Base-by-base conservation (phyloP, 2,797 vertebrate species). In the Tenualosa ilisha region DNA sequence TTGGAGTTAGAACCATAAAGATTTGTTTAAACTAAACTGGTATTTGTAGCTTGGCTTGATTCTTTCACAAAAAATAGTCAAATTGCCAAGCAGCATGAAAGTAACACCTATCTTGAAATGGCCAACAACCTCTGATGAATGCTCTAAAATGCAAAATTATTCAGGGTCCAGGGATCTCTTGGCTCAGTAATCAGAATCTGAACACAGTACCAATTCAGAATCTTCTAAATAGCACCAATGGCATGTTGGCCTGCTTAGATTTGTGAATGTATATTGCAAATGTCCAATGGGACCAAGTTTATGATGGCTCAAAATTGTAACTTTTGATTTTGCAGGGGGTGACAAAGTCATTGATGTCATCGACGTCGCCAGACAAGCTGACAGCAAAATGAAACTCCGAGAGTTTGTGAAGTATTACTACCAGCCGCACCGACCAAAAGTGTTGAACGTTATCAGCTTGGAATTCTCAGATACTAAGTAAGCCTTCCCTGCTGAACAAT, bases 381-480 rank as follows among this genome's bases (percentile, higher is more conserved):
- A 99, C 96, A 98, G 98, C 95, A 99, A 99, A 94, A 99, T 99
- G 96, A 99, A 98, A 89, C 97, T 99, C 85, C 96, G 96, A 87
- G 97, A 98, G 92, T 99, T 99, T 37, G 94, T 99, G 91, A 97
- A 98, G 92, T 99, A 99, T 95, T 99, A 97, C 94, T 97, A 92
- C 91, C 97, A 95, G 83, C 93, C 95, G 84, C 94, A 97, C 81
- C 96, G 97, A 91, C 97, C 98, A 75, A 99, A 99, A 93, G 98
- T 99, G 91, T 96, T 99, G 94, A 99, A 99, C 91, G 97, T 99
- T 93, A 99, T 99, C 96, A 99, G 98, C 94, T 96, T 99, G 91
- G 98, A 99, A 94, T 99, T 99, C 93, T 99, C 98, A 0, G 98
- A 99, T 94, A 98, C 97, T 12, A 98, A 97, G 98, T 99, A 93